Base-by-base conservation (phyloP, 2,113 vertebrate genomes). In the Dolichallabes microphthalmus region DNA sequence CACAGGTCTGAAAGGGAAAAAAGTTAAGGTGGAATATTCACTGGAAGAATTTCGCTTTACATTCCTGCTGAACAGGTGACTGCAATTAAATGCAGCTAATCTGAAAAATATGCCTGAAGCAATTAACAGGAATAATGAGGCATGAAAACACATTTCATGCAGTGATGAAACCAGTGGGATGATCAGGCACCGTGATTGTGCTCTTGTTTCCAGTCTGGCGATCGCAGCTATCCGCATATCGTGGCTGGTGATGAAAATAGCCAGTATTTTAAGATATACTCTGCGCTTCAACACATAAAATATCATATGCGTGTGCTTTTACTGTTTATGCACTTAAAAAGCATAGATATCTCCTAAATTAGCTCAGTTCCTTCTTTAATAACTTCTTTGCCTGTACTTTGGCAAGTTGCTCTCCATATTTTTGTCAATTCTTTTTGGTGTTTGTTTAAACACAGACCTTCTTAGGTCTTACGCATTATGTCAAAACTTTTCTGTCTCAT, bases 51-150 rank as follows among this genome's bases (percentile, higher is more conserved):
- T 84, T 55, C n/a, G 71, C 50, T 27, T 76, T 66, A 52, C 35
- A 8, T 66, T 57, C 82, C 74, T 68, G 81, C 78, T 55, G 68
- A 85, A 89, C 86, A 89, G 86, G 88, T 88, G 86, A 90, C 68
- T 82, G 73, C 84, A 88, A 89, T 89, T 60, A 39, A 87, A 87
- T 79, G 35, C 84, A 89, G 75, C 88, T 86, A 76, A 89, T 85
- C 74, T 83, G 61, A 86, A 83, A 80, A 86, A 88, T 74, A 88
- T 85, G 80, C 76, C 55, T 60, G 76, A 50, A 66, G 82, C 85
- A 86, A 89, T 90, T 87, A 88, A 86, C 74, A 74, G 35, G 66
- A 85, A 86, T 90, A 89, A 90, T 88, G 88, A 89, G 85, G 84
- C 86, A 82, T 90, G 83, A 86, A 86, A 89, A 88, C 66, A 58